Evolutionary conservation across 2,888 invertebrate genomes (phyloP).

Genomic region (Agonopterix alstromeriana): DNA sequence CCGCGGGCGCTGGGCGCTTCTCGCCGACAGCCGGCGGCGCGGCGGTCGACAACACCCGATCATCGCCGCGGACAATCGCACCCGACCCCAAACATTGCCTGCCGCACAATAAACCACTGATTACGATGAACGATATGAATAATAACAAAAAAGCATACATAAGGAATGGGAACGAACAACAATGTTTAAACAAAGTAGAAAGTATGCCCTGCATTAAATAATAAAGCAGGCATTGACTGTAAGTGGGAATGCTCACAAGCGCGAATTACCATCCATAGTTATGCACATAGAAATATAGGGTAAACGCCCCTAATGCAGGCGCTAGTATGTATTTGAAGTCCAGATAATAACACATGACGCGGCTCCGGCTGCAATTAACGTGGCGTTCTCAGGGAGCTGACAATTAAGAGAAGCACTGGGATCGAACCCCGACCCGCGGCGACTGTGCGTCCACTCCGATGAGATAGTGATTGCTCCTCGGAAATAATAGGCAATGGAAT

Average conservation of each 20-base stretch:
- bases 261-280: constrained; percentile 41
- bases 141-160: constrained; percentile 3
- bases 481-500: constrained; percentile 26
- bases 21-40: constrained; percentile 11
- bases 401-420: constrained; percentile 50
- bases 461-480: constrained; percentile 23
- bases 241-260: constrained; percentile 31
- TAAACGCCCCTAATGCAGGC: constrained; percentile 44
- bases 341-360: constrained; percentile 47
- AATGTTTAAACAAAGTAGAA: constrained; percentile 12
- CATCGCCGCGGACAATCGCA: constrained; percentile 16
- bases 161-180: constrained; percentile 4
- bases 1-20: constrained; percentile 29
- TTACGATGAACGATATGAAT: constrained; percentile 13
- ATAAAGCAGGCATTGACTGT: constrained; percentile 21
- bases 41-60: constrained; percentile 8
- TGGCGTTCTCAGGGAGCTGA: constrained; percentile 42
- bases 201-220: constrained; percentile 13
- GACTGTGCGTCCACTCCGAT: constrained; percentile 12
- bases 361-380: constrained; percentile 41
- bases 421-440: constrained; percentile 30
- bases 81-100: constrained; percentile 17
- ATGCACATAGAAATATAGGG: constrained; percentile 42
- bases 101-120: constrained; percentile 14
- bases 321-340: constrained; percentile 40